Percentiles rank a stretch among this genome's conserved stretches.
These are phyloP conservation scores for Nycteola revayana DNA, from an alignment of 2,888 invertebrate genomes.

Conservation along the genomic window DNA sequence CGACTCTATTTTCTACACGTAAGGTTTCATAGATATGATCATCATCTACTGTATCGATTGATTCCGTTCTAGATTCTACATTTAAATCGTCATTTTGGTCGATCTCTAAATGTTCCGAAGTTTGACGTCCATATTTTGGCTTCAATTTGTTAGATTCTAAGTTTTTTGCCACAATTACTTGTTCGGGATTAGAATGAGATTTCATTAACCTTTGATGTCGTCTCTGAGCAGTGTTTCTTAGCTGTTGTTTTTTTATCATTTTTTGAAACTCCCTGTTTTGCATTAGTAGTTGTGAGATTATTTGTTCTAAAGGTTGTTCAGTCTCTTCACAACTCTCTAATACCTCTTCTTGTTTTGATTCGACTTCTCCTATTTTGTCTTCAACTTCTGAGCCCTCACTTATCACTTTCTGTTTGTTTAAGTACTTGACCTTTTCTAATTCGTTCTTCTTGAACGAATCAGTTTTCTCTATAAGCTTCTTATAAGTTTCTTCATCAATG, in stretches of 20 bases:
- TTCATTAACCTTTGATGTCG: constrained; percentile 80
- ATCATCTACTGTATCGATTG: constrained; percentile 57
- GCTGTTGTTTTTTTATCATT: constrained; percentile 88
- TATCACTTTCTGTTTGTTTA: constrained; percentile 75
- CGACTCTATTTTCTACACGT: constrained; percentile 62
- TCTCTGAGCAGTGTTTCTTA: constrained; percentile 76
- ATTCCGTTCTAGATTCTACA: constrained; percentile 29
- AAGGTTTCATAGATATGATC: constrained; percentile 84
- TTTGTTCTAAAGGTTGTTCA: constrained; percentile 86
- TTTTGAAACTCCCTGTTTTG: constrained; percentile 92
- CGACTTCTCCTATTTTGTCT: constrained; percentile 49
- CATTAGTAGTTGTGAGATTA: constrained; percentile 91
- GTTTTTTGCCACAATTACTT: constrained; percentile 67
- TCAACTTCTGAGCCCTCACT: constrained; percentile 68
- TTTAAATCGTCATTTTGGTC: constrained; percentile 34
- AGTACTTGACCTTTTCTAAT: constrained; percentile 73
- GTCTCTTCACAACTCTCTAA: constrained; percentile 57
- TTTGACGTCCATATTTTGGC: constrained; percentile 62
- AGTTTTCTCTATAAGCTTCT: constrained; percentile 75
- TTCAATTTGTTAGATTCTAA: constrained; percentile 53
- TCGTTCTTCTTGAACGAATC: constrained; percentile 80
- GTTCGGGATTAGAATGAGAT: constrained; percentile 76
- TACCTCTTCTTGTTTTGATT: constrained; percentile 39
- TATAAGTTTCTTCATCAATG: constrained; percentile 74
- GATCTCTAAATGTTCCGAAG: constrained; percentile 56